phyloP scores from a whole-genome alignment of 2,888 invertebrate genomes.

The Acrobasis suavella region DNA sequence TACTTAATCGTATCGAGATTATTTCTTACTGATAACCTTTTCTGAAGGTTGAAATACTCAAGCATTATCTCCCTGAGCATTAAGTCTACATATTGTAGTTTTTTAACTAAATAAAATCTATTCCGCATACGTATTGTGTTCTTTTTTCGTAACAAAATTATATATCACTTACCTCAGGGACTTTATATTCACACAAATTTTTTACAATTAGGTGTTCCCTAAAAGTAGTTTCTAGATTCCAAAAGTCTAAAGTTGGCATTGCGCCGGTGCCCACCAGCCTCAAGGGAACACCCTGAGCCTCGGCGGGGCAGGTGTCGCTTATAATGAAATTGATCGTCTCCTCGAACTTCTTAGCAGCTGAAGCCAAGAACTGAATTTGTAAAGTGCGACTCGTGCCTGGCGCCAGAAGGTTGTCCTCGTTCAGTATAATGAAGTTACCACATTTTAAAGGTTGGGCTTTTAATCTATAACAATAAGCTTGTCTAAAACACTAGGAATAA shows the following conservation, averaged over 20 bases:
- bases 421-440: slow-evolving; percentile 70
- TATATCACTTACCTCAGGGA: slow-evolving; percentile 60
- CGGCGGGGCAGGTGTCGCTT: slow-evolving; percentile 76
- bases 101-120: too few species aligned
- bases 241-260: slow-evolving; percentile 81
- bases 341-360: slow-evolving; percentile 58
- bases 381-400: slow-evolving; percentile 70
- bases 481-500: too few species aligned
- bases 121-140: too few species aligned
- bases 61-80: too few species aligned
- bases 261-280: slow-evolving; percentile 78
- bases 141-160: slow-evolving; percentile 1
- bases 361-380: slow-evolving; percentile 66
- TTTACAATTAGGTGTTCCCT: slow-evolving; percentile 83
- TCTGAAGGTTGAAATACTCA: too few species aligned
- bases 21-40: too few species aligned
- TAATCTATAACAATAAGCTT: slow-evolving; percentile 30
- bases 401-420: slow-evolving; percentile 71
- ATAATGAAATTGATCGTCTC: slow-evolving; percentile 72
- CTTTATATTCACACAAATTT: slow-evolving; percentile 73
- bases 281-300: slow-evolving; percentile 72
- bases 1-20: too few species aligned
- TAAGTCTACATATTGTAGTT: too few species aligned
- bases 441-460: slow-evolving; percentile 67
- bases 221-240: slow-evolving; percentile 82